These are phyloP conservation scores for Cantharis rufa DNA, from an alignment of 2,888 invertebrate genomes.

Conservation along the genomic window DNA sequence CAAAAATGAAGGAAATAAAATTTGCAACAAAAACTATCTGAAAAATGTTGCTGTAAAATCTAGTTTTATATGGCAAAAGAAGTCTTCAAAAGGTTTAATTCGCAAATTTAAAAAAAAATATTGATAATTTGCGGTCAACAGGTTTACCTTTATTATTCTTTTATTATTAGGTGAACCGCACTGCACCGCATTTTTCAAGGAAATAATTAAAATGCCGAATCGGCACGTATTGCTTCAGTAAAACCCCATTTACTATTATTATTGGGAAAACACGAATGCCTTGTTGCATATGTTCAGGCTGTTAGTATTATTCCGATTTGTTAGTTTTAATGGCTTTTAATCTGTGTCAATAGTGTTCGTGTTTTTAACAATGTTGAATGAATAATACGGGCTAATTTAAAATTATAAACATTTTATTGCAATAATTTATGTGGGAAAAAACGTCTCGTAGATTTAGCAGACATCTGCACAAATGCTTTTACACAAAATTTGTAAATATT, in stretches of 20 bases:
- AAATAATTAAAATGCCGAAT: not conserved
- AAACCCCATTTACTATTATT: not conserved
- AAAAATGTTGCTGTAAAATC: no score
- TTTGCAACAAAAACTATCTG: no score
- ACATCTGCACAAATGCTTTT: not conserved
- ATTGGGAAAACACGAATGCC: conserved; percentile 6
- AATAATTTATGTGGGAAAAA: not conserved
- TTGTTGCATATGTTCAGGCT: conserved; percentile 11
- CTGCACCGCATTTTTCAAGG: not conserved
- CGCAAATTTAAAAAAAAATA: no score
- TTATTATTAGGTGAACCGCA: not conserved
- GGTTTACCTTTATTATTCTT: not conserved
- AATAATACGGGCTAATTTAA: not conserved
- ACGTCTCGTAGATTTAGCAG: not conserved
- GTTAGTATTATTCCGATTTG: conserved; percentile 3
- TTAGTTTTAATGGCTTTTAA: not conserved
- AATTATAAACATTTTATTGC: not conserved
- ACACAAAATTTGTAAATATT: not conserved
- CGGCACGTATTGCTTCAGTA: not conserved
- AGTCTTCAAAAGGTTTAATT: no score
- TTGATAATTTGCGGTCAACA: not conserved
- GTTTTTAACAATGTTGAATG: conserved; percentile 1
- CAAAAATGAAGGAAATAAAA: no score
- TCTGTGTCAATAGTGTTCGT: conserved; percentile 13
- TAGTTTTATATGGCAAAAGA: no score